Evolutionary conservation across 2,888 invertebrate genomes (phyloP).

Genomic region (Nesidiocoris tenuis): DNA sequence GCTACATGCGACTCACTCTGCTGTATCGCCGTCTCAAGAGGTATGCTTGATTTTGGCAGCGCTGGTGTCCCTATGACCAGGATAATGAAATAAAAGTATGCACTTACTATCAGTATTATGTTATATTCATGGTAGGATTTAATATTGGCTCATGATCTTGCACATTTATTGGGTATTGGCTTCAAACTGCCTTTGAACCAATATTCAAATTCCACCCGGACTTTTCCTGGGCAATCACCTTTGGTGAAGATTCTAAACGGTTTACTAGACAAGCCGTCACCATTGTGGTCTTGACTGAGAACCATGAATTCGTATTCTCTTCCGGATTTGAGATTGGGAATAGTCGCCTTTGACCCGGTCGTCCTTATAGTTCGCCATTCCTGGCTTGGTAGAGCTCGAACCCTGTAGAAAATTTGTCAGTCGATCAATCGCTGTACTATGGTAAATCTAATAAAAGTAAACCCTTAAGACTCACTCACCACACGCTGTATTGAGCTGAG

Average conservation of each 20-base stretch:
- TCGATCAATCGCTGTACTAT: not conserved
- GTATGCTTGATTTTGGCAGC: constrained; percentile 4
- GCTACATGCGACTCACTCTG: constrained; percentile 20
- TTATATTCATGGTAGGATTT: not conserved
- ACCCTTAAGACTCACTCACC: too few relatives aligned
- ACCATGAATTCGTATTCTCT: constrained; percentile 89
- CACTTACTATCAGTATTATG: not conserved
- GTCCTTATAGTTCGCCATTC: constrained; percentile 85
- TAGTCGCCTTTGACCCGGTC: constrained; percentile 73
- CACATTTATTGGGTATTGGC: too few relatives aligned
- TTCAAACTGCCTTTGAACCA: too few relatives aligned
- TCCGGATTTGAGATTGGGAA: constrained; percentile 72
- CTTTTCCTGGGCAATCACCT: too few relatives aligned
- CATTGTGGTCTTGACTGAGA: constrained; percentile 79
- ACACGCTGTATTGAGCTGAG: constrained; percentile 78
- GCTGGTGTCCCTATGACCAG: constrained; percentile 1
- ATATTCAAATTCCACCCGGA: too few relatives aligned
- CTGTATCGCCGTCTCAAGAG: constrained; percentile 19
- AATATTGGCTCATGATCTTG: too few relatives aligned
- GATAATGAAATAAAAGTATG: not conserved
- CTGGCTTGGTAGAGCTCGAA: constrained; percentile 68
- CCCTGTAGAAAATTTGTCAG: constrained; percentile 55
- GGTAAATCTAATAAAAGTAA: too few relatives aligned
- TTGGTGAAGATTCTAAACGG: constrained; percentile 73
- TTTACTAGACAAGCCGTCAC: constrained; percentile 89